Evolutionary conservation across 2,113 vertebrate genomes (phyloP).

Genomic region (Heloderma charlesbogerti): DNA sequence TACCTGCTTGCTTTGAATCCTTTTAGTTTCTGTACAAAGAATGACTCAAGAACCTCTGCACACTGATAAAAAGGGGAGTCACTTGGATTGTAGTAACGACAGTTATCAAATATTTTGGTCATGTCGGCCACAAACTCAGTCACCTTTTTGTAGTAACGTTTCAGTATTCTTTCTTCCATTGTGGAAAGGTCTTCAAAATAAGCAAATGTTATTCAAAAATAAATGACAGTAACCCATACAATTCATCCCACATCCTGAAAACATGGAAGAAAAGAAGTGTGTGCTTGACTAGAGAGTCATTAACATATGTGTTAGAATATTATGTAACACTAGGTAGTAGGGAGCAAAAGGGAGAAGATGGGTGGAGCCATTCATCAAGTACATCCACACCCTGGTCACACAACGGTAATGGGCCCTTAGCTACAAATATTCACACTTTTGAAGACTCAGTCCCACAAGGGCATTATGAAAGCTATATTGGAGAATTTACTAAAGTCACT

Average conservation of each 20-base stretch:
- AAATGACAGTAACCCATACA: background rate
- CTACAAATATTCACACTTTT: background rate
- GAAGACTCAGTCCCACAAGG: background rate
- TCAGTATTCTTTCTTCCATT: conserved; percentile 94
- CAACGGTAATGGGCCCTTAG: background rate
- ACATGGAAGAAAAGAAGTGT: background rate
- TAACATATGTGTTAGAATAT: background rate
- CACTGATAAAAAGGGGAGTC: conserved; percentile 99
- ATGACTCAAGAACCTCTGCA: conserved; percentile 96
- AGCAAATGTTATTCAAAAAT: conserved; percentile 39
- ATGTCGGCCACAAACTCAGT: conserved; percentile 99
- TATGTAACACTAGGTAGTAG: background rate
- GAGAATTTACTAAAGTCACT: conserved; percentile 18
- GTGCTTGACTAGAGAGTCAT: background rate
- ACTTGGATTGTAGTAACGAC: conserved; percentile 99
- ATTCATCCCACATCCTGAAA: background rate
- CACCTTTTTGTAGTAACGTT: conserved; percentile 96
- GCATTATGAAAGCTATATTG: background rate
- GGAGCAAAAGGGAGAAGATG: too few species aligned
- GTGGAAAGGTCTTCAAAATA: conserved; percentile 92
- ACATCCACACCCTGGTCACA: background rate
- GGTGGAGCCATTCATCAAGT: background rate
- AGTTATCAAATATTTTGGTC: conserved; percentile 99
- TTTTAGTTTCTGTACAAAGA: conserved; percentile 99
- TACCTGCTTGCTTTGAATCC: conserved; percentile 99